Evolutionary conservation across 2,797 vertebrate species (phyloP), one percentile per base, ranked within the genome.

Genomic region (Enteromius argenteus): DNA sequence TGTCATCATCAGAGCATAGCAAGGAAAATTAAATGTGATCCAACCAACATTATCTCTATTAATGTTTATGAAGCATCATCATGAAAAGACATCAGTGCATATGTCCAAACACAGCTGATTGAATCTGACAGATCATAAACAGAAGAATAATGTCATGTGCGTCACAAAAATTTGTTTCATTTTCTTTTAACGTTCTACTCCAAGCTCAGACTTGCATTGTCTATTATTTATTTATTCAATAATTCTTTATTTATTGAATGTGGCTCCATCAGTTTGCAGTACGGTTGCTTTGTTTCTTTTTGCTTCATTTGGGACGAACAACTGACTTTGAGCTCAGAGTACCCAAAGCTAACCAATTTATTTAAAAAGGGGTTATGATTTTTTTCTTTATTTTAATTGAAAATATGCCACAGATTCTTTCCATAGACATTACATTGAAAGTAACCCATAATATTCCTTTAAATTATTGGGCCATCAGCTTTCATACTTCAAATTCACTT

Each of bases 61-160:
- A 44, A 72, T 39, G 44, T 80, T 86, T 76, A 17, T 44, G 62
- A 83, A 68, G 39, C 67, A 83, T 51, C n/a, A 32, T 19, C 10
- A 1, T 77, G 46, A 76, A 86, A 66, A 23, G 56, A 39, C 51
- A 74, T 66, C 44, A 30, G 11, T 72, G 66, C 46, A 69, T 80
- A 46, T 42, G 21, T 76, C 56, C 21, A 74, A 82, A 74, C 30
- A 37, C 30, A 82, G 35, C 14, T 46, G 64, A 56, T 35, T 60
- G 79, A 72, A 44, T 53, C 81, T 83, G 86, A 83, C 72, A 75
- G 77, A 89, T 44, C 56, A 39, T 83, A 82, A 85, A 86, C 74
- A n/a, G 21, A n/a, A 60, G 75, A 60, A 77, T 58, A 78, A 84
- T 39, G 46, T 66, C 58, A 53, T 77, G 67, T 58, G 62, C 64